Evolutionary conservation across 35 echinoderm and acorn worm species (phyloP), one percentile per base, ranked within the genome.

Genomic region (Apostichopus parvimensis): DNA sequence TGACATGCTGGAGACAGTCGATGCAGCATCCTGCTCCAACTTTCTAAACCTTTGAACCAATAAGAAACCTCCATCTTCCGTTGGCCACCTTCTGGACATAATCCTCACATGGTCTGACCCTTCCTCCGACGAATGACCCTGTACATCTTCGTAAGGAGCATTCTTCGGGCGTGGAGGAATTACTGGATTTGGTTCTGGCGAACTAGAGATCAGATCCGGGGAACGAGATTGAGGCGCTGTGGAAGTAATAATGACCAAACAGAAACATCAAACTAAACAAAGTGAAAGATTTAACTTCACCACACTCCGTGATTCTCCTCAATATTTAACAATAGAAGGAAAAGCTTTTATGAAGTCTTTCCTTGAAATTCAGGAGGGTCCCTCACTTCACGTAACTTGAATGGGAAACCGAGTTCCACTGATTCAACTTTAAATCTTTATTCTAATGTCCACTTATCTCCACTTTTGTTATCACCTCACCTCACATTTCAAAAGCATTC

Each of bases 31-130:
- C 66, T 77, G 88, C 13, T 90, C 93, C 15, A 91, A 45, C 23
- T 90, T 90, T 66, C 89, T 87, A 79, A 94, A 94, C 79, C 89
- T 60, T 77, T 94, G 93, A 3, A 94, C 93, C 6, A 94, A 66
- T 25, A 94, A 71, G 70, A 94, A 94, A 14, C 93, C 93, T 9
- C 93, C 93, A 79, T 94, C 93, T 34, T 94, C 93, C 56, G 93
- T 94, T 4, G 93, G 93, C 93, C 93, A 94, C 45, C 93, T 79
- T 24, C 89, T 85, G 57, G 93, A 91, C 93, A 94, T 94, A 45
- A 94, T 91, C 22, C 86, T 89, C 0, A 94, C 93, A 73, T 77
- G 89, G 73, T 91, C 89, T 6, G 56, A 59, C 10, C 79, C 89
- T 53, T 91, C 89, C 17, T 87, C 60, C 25, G 89, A 21, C n/a